Conservation (phyloP, 92 coral and sea anemone species). For the Parazoanthus swiftii region DNA sequence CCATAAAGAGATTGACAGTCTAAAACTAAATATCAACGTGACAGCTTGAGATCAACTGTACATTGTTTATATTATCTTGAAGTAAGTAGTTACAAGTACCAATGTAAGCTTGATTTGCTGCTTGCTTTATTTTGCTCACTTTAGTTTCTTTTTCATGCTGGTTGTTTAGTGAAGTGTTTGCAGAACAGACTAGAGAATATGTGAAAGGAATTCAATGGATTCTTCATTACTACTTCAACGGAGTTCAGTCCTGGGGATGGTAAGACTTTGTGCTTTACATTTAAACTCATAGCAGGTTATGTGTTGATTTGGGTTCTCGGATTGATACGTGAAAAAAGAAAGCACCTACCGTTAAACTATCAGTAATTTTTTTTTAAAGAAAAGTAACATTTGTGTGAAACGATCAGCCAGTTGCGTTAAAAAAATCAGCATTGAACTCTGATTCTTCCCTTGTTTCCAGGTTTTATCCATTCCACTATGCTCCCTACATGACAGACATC, state of each 20-base stretch:
- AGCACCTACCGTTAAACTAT: background rate
- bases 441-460: constrained; percentile 43
- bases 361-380: no score
- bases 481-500: constrained; percentile 93
- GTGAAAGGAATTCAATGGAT: constrained; percentile 97
- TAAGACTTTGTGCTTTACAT: constrained; percentile 34
- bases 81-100: background rate
- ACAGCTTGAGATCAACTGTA: no score
- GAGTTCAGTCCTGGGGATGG: constrained; percentile 99
- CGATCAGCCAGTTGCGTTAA: no score
- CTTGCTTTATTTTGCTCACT: background rate
- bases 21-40: background rate
- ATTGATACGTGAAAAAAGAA: background rate
- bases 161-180: constrained; percentile 55
- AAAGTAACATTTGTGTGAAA: no score
- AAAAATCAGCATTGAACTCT: background rate
- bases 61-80: no score
- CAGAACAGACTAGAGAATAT: constrained; percentile 75
- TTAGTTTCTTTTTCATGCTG: background rate
- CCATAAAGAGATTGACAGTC: background rate
- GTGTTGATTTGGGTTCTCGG: background rate
- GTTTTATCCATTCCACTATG: constrained; percentile 97
- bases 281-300: background rate
- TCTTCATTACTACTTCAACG: constrained; percentile 90
- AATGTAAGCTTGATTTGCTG: background rate